Evolutionary conservation across 2,888 invertebrate genomes (phyloP), one percentile per base, ranked within the genome.

Genomic region (Amphipoea lucens): DNA sequence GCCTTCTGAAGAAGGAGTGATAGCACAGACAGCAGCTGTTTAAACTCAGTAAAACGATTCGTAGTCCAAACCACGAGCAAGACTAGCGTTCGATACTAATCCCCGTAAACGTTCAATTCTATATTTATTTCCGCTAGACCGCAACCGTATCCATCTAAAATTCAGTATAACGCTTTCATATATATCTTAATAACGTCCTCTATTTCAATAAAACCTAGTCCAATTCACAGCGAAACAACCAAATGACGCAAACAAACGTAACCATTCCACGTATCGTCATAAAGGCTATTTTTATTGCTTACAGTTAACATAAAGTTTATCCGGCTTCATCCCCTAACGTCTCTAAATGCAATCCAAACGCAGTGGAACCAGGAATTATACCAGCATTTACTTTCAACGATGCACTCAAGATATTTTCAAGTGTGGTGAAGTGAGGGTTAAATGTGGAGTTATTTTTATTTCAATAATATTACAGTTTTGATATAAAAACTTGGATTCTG

Each of bases 271-370:
- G 96, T 96, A 95, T 94, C 93, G 95, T 95, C 95, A 95, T 96
- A 96, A 96, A 96, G 95, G 95, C 95, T 93, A 96, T 96, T 96
- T 96, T 96, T 96, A 96, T 96, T 93, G 95, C 95, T 92, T 90
- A 93, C 95, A 93, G 95, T 96, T 95, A 95, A 95, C 95, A 96
- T 96, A 96, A 96, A 96, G 91, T 95, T 95, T 93, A 96, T 96
- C 95, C 95, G 90, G 93, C 93, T 95, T 95, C 96, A 96, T 96
- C 96, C 96, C 93, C 92, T 91, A 93, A 95, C 94, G 95, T 95
- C 93, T 94, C 92, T 94, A 94, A 95, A 96, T 96, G 96, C 96
- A 96, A 96, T 96, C 95, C 95, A 92, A 95, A 96, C 94, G 95
- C 95, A 95, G 93, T 95, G 91, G 93, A 94, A 95, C 91, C 92